These are phyloP conservation scores for Dicentrarchus labrax DNA, from an alignment of 2,113 vertebrate genomes.

Conservation along the genomic window DNA sequence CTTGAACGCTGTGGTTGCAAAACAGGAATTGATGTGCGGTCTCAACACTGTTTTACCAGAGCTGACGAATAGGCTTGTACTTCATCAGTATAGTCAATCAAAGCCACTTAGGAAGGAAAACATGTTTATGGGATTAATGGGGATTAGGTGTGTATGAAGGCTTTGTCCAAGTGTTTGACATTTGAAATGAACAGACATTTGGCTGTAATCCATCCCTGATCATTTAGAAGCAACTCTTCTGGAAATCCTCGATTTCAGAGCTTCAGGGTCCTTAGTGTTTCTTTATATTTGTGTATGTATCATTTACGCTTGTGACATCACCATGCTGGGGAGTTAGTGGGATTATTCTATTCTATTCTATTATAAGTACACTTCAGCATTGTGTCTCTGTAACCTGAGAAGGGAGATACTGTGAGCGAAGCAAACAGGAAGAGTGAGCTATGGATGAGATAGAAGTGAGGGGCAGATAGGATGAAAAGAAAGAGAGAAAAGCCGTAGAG, in stretches of 20 bases:
- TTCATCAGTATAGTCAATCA: slow-evolving; percentile 42
- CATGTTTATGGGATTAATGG: slow-evolving; percentile 46
- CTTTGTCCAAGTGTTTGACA: slow-evolving; percentile 21
- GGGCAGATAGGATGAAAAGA: slow-evolving; percentile 4
- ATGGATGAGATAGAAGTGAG: slow-evolving; percentile 11
- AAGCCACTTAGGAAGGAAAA: slow-evolving; percentile 44
- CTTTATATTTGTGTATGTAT: slow-evolving; percentile 11
- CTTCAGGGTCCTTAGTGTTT: background rate
- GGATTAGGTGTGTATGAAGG: slow-evolving; percentile 16
- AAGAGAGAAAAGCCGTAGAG: slow-evolving; percentile 37
- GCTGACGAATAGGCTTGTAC: slow-evolving; percentile 3
- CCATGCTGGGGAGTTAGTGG: background rate
- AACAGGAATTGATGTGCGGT: slow-evolving; percentile 20
- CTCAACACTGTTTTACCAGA: slow-evolving; percentile 8
- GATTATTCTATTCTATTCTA: background rate
- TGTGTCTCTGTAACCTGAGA: slow-evolving; percentile 65
- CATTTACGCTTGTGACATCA: background rate
- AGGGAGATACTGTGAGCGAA: slow-evolving; percentile 7
- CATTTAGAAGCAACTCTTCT: background rate
- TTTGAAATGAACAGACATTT: slow-evolving; percentile 25
- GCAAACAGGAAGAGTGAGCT: slow-evolving; percentile 26
- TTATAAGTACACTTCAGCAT: background rate
- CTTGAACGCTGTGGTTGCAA: slow-evolving; percentile 38
- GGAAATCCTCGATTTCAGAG: slow-evolving; percentile 20
- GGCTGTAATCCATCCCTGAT: background rate